Percentiles rank a stretch among this genome's conserved stretches.
Conservation (phyloP, 2,113 vertebrate genomes). For the Vicugna pacos region DNA sequence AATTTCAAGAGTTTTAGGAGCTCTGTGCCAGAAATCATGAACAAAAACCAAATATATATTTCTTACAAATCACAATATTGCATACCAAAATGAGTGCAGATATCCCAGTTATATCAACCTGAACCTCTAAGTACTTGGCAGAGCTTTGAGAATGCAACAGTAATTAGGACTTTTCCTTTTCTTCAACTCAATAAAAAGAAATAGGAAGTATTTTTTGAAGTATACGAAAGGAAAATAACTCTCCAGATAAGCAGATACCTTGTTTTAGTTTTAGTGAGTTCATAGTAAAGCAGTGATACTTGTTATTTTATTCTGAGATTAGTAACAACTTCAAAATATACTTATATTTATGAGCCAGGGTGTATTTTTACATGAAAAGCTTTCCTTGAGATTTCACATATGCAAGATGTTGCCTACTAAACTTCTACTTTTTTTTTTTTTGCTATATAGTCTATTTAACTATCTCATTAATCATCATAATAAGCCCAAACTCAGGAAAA, state of each 20-base stretch:
- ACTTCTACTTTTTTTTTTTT: not conserved
- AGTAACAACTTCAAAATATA: not conserved
- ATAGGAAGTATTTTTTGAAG: not conserved
- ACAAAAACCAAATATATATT: not conserved
- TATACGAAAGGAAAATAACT: not conserved
- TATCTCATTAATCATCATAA: constrained; percentile 12
- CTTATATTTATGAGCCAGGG: constrained; percentile 4
- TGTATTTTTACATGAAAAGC: not conserved
- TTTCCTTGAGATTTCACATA: constrained; percentile 26
- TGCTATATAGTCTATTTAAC: not conserved
- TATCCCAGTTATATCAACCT: not conserved
- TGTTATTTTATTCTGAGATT: not conserved
- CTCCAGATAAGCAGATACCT: not conserved
- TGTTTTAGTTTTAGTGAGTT: not conserved
- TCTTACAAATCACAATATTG: not conserved
- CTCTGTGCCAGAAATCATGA: not conserved
- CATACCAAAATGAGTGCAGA: not conserved
- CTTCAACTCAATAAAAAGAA: not conserved
- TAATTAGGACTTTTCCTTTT: not conserved
- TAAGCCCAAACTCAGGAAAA: not conserved
- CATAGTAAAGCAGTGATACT: not conserved
- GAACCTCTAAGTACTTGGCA: not conserved
- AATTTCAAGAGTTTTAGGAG: not conserved
- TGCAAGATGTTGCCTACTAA: not conserved
- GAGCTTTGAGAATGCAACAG: not conserved